Evolutionary conservation across 1,140 invertebrate species (phyloP), one percentile per base, ranked within the genome.

Genomic region (Camponotus vicinus): DNA sequence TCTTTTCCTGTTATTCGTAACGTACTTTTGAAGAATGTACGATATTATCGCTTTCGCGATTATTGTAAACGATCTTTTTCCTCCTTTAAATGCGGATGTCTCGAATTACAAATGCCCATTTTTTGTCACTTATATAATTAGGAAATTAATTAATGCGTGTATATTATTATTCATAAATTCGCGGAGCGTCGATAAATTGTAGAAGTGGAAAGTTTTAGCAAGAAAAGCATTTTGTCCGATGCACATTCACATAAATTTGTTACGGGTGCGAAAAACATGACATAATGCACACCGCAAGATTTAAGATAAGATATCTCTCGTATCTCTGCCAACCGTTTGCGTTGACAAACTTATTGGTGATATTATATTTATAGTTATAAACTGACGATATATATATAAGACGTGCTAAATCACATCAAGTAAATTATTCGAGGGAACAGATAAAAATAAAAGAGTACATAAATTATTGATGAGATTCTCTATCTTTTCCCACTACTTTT

Each of bases 331-430:
- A 52, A 18, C 6, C 27, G 9, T 6, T 42, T 3, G 27, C 18
- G 27, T 64, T 78, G 75, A 34, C 59, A 78, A 66, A 66, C 11
- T 37, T 66, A 78, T 63, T 40, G 66, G 5, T 37, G 21, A 21
- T n/a, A 27, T 15, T 45, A n/a, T 79, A 79, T 79, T 79, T 79
- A 79, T 79, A 42, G 63, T 67, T 18, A 4, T n/a, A n/a, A 37
- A 52, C 42, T 13, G 18, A 21, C 21, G 18, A 13, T 4, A 4
- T 34, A 1, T 27, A 27, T 27, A 27, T 27, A 15, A 21, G n/a
- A 52, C 11, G 7, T 27, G 61, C 42, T 21, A 49, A 42, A 13
- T 45, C 61, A n/a, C n/a, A 9, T 63, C 40, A 32, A 49, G 42
- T 55, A 61, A 66, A 8, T 52, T 34, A 21, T 52, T 79, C 34